Evolutionary conservation across 2,113 vertebrate genomes (phyloP), one percentile per base, ranked within the genome.

Genomic region (Hippocampus guttulatus): DNA sequence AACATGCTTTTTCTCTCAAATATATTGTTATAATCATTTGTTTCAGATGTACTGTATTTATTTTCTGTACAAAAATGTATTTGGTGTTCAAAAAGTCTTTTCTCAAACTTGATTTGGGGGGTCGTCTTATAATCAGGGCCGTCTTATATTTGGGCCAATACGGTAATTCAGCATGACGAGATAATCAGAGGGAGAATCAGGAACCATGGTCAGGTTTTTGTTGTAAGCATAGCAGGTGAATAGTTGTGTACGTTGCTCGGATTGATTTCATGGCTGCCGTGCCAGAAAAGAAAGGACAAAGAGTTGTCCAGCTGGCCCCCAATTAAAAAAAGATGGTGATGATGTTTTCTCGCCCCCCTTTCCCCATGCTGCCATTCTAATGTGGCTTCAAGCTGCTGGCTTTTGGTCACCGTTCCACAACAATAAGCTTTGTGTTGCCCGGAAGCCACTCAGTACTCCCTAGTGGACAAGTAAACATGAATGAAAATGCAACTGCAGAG

Each of bases 261-360:
- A 69, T 82, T 84, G 62, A 76, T 82, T 87, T 78, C 65, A 81
- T 83, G 66, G 75, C 74, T 68, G 78, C 47, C 3, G 40, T 79
- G 70, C 76, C 77, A 84, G 73, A 80, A 76, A 2, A 63, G 78
- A 83, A 87, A 87, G 85, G 87, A 87, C 85, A 83, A 68, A 78
- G 70, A 71, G 75, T 74, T 67, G 67, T 85, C 89, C 87, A 88
- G 85, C 82, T 88, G 85, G 86, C 86, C 84, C 69, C 21, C n/a
- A 79, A 58, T 25, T 25, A 25, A 58, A 57, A 66, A 41, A 78
- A 80, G 73, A 77, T 69, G 73, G 58, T 64, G 71, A 78, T 78
- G 69, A 77, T 81, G 52, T 65, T 60, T 77, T 64, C 30, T 3
- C 3, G n/a, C 30, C 65, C 7, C 47, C 58, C 38, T 1, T 0